Percentiles rank a stretch among this genome's conserved stretches.
Evolutionary conservation across 1,140 invertebrate genomes (phyloP).

Genomic region (Drosophila navojoa): DNA sequence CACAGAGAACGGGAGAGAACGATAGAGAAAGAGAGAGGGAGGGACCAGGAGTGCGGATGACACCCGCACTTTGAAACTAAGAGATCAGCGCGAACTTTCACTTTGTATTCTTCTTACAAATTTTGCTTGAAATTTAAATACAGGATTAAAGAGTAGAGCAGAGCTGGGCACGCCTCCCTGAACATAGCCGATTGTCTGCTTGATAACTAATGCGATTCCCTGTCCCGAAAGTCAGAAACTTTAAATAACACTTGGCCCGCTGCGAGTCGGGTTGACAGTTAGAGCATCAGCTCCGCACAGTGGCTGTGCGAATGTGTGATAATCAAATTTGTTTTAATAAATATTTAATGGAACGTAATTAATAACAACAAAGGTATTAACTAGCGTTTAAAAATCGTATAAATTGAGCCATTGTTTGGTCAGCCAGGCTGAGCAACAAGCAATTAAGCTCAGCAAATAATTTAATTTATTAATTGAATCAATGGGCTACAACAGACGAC

Average conservation of each 20-base stretch:
- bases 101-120: slow-evolving; percentile 56
- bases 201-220: slow-evolving; percentile 6
- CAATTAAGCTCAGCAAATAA: slow-evolving; percentile 75
- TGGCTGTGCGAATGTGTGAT: slow-evolving; percentile 15
- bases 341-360: slow-evolving; percentile 64
- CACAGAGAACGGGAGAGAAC: not conserved
- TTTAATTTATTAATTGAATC: slow-evolving; percentile 71
- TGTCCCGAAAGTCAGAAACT: slow-evolving; percentile 18
- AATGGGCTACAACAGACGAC: slow-evolving; percentile 1
- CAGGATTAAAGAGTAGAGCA: not conserved
- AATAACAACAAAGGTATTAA: slow-evolving; percentile 61
- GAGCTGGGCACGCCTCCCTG: not conserved
- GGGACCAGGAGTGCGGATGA: slow-evolving; percentile 19
- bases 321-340: slow-evolving; percentile 65
- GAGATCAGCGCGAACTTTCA: slow-evolving; percentile 61
- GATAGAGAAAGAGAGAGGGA: no score
- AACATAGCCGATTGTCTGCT: slow-evolving; percentile 7
- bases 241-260: slow-evolving; percentile 29
- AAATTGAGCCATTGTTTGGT: slow-evolving; percentile 61
- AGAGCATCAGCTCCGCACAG: not conserved
- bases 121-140: slow-evolving; percentile 51
- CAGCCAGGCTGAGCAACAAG: slow-evolving; percentile 48
- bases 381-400: slow-evolving; percentile 51
- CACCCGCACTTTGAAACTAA: slow-evolving; percentile 37
- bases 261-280: not conserved